Evolutionary conservation across 1,140 invertebrate species (phyloP).

Genomic region (Lepidurus arcticus): DNA sequence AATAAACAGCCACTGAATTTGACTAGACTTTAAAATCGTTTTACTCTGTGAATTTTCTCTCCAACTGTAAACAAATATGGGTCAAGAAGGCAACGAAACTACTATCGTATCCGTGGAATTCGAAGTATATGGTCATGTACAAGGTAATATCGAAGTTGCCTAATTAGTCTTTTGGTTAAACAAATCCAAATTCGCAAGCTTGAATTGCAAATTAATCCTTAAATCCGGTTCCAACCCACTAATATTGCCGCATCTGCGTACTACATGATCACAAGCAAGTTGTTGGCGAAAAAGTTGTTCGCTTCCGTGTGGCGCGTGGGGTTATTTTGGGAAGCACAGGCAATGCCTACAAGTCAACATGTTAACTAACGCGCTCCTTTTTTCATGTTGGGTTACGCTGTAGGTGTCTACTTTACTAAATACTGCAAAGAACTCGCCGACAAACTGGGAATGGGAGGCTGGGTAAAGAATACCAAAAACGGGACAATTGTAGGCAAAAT

Average conservation of each 20-base stretch:
- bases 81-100: conserved; percentile 31
- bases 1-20: not conserved
- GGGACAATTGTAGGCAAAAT: conserved; percentile 81
- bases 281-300: not conserved
- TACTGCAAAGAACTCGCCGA: conserved; percentile 71
- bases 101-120: conserved; percentile 72
- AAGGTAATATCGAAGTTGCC: conserved; percentile 56
- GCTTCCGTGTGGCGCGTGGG: not conserved
- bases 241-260: not conserved
- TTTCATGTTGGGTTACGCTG: conserved; percentile 39
- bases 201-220: no score
- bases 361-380: conserved; percentile 5
- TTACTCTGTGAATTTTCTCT: not conserved
- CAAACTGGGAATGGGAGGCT: conserved; percentile 68
- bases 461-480: conserved; percentile 81
- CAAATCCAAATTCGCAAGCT: no score
- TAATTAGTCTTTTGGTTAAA: not conserved
- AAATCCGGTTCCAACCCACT: no score
- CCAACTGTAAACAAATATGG: conserved; percentile 27
- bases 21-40: no score
- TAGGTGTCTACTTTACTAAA: conserved; percentile 80
- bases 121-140: conserved; percentile 80
- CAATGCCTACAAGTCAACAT: not conserved
- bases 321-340: not conserved
- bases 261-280: conserved; percentile 19